These are phyloP conservation scores for Eudemis profundana DNA, from an alignment of 2,888 invertebrate species.

Conservation along the genomic window DNA sequence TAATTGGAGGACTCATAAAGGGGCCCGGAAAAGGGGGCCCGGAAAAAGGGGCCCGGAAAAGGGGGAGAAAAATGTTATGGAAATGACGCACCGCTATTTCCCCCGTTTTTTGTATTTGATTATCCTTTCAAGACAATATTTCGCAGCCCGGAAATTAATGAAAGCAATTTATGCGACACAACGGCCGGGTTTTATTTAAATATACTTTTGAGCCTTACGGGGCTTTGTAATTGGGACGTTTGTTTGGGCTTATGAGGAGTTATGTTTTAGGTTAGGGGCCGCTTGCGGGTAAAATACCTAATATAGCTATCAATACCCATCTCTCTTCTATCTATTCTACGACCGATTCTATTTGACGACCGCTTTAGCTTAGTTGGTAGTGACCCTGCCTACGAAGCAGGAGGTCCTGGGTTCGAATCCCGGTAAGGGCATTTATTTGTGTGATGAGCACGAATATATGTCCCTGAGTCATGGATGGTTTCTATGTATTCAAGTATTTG, in stretches of 20 bases:
- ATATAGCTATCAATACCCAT: too few relatives aligned
- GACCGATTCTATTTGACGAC: too few relatives aligned
- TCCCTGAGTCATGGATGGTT: too few relatives aligned
- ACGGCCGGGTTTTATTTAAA: conserved; percentile 81
- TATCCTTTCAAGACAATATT: conserved; percentile 86
- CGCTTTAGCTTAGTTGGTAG: too few relatives aligned
- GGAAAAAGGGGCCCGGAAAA: conserved; percentile 64
- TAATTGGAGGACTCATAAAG: conserved; percentile 83
- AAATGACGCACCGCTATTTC: conserved; percentile 85
- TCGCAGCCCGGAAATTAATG: conserved; percentile 84
- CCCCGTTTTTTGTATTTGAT: conserved; percentile 85
- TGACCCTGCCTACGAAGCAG: too few relatives aligned
- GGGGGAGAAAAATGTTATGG: conserved; percentile 80
- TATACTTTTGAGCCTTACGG: conserved; percentile 76
- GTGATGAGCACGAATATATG: too few relatives aligned
- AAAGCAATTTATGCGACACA: conserved; percentile 84
- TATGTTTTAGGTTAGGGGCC: conserved; percentile 75
- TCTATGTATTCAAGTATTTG: too few relatives aligned
- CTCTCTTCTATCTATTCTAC: too few relatives aligned
- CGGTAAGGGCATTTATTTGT: too few relatives aligned
- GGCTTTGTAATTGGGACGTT: conserved; percentile 80
- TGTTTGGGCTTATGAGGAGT: conserved; percentile 72
- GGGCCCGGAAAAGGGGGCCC: conserved; percentile 75
- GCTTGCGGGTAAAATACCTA: conserved; percentile 39
- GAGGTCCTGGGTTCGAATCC: too few relatives aligned